phyloP scores from a whole-genome alignment of 2,113 vertebrate genomes.

The Todiramphus chloris region DNA sequence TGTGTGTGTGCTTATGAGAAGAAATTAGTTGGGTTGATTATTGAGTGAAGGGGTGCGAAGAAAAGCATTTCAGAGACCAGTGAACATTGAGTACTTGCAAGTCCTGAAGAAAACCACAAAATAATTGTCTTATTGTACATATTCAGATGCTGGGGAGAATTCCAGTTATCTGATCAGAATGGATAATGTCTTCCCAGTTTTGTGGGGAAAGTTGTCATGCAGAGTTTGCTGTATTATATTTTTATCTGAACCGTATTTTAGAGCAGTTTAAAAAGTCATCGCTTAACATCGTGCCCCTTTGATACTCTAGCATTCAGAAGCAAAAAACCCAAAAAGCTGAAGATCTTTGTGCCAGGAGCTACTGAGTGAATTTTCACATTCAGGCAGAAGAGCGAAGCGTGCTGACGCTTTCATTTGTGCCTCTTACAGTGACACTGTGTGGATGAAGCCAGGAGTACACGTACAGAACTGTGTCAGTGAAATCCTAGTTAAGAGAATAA shows the following conservation, averaged over 20 bases:
- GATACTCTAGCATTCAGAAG: not conserved
- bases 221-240: slow-evolving; percentile 1
- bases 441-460: slow-evolving; percentile 75
- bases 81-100: not conserved
- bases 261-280: slow-evolving; percentile 37
- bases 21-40: not conserved
- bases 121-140: not conserved
- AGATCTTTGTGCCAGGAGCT: slow-evolving; percentile 1
- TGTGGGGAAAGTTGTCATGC: not conserved
- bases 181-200: not conserved
- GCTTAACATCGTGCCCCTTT: not conserved
- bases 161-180: not conserved
- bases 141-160: not conserved
- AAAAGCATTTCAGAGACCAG: slow-evolving; percentile 4
- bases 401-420: slow-evolving; percentile 54
- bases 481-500: not conserved
- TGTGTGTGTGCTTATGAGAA: not conserved
- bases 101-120: not conserved
- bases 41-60: not conserved
- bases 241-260: slow-evolving; percentile 20
- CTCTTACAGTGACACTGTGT: slow-evolving; percentile 80
- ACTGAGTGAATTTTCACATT: not conserved
- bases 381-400: slow-evolving; percentile 34
- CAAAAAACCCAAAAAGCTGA: not conserved
- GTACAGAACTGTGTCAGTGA: not conserved